These are phyloP conservation scores for Phorcus lineatus DNA, from an alignment of 2,888 invertebrate genomes.

Conservation along the genomic window DNA sequence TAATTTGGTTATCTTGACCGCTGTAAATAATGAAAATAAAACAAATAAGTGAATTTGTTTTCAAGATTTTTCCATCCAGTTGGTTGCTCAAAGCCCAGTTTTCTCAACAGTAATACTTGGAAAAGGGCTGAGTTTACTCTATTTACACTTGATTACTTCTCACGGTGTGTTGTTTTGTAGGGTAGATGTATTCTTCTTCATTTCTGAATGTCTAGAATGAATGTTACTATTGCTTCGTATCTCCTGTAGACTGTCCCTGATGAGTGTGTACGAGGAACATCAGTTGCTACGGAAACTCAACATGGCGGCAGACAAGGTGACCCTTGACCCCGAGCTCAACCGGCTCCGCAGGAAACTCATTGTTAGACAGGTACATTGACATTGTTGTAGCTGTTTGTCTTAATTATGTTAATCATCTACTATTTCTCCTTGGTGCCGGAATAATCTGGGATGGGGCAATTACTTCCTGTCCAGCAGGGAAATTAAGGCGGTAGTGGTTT, in stretches of 20 bases:
- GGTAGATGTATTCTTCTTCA: neutral
- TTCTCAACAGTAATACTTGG: neutral
- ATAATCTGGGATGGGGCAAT: too few relatives aligned
- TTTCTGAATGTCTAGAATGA: too few relatives aligned
- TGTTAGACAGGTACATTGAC: constrained; percentile 74
- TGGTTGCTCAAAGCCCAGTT: too few relatives aligned
- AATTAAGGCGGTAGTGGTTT: too few relatives aligned
- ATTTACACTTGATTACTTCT: neutral
- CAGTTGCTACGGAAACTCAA: constrained; percentile 52
- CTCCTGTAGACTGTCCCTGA: constrained; percentile 9
- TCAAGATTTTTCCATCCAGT: too few relatives aligned
- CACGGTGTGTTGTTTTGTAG: neutral
- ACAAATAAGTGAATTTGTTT: too few relatives aligned
- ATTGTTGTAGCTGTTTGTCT: too few relatives aligned
- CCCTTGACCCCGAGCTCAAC: constrained; percentile 69
- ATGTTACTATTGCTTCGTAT: neutral
- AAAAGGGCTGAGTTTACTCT: neutral
- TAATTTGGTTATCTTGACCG: too few relatives aligned
- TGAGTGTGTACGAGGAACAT: constrained; percentile 32
- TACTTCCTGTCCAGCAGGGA: too few relatives aligned
- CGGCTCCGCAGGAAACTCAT: constrained; percentile 80
- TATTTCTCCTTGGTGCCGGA: too few relatives aligned
- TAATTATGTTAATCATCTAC: too few relatives aligned
- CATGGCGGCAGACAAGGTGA: constrained; percentile 40
- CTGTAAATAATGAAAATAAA: too few relatives aligned